Percentiles rank a stretch among this genome's conserved stretches.
These are phyloP conservation scores for Centropus unirufus DNA, from an alignment of 2,113 vertebrate genomes.

Conservation along the genomic window DNA sequence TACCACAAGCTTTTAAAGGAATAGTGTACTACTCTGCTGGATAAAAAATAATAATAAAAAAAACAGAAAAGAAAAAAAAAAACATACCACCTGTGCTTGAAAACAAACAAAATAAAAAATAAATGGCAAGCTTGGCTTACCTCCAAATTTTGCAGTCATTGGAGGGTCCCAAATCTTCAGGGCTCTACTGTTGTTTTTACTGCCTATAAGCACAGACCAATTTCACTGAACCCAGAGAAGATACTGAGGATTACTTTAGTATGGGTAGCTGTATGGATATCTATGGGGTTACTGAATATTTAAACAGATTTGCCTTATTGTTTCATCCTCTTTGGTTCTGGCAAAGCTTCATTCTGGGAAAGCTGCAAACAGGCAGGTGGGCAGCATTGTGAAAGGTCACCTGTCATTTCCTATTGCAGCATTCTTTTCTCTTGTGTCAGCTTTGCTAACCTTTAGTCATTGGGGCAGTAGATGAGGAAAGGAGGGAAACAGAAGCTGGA, in stretches of 20 bases:
- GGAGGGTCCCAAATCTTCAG: background rate
- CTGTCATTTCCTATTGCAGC: slow-evolving; percentile 6
- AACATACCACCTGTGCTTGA: background rate
- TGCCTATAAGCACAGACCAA: background rate
- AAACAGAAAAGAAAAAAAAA: background rate
- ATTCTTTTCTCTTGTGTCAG: background rate
- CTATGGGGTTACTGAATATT: background rate
- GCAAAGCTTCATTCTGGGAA: slow-evolving; percentile 18
- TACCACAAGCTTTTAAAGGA: slow-evolving; percentile 54
- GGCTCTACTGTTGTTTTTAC: background rate
- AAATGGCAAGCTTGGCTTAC: background rate
- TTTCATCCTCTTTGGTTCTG: slow-evolving; percentile 12
- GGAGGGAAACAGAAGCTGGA: background rate
- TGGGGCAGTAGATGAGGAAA: background rate
- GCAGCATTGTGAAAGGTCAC: slow-evolving; percentile 23
- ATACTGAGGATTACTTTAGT: background rate
- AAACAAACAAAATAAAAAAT: slow-evolving; percentile 7
- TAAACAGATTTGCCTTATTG: background rate
- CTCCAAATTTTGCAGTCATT: background rate
- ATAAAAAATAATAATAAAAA: background rate
- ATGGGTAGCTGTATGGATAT: background rate
- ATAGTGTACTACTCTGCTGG: background rate
- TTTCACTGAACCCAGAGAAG: slow-evolving; percentile 3
- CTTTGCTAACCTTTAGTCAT: slow-evolving; percentile 26
- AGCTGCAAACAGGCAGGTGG: slow-evolving; percentile 5